Conservation (phyloP, 2,113 vertebrate species). For the Phyllostomus hastatus region DNA sequence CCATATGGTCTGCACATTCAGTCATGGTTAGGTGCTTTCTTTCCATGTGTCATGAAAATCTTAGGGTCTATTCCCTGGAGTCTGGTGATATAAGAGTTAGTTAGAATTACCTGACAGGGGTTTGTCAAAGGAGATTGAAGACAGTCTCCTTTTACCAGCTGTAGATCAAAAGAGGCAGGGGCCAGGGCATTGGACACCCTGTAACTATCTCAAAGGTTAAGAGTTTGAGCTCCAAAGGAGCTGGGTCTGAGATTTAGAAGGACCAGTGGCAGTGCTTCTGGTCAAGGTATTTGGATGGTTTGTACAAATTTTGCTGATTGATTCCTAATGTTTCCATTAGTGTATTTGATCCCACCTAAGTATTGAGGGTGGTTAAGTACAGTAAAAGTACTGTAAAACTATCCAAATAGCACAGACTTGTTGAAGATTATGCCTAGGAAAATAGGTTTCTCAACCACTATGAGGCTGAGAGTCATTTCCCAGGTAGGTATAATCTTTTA, state of each 20-base stretch:
- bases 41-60: not conserved
- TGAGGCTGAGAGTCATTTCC: not conserved
- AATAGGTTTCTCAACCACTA: not conserved
- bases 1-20: not conserved
- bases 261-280: not conserved
- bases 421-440: not conserved
- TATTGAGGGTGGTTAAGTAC: not conserved
- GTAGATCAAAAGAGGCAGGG: not conserved
- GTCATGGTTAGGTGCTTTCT: not conserved
- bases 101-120: not conserved
- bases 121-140: not conserved
- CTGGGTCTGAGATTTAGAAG: not conserved
- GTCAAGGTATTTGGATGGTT: not conserved
- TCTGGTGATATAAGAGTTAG: not conserved
- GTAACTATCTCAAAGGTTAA: not conserved
- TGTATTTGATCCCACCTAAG: not conserved
- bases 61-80: not conserved
- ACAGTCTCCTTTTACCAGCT: not conserved
- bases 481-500: not conserved
- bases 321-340: not conserved
- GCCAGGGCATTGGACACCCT: not conserved
- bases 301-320: not conserved
- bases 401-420: not conserved
- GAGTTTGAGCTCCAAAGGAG: not conserved
- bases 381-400: not conserved